Percentiles rank a stretch among this genome's conserved stretches.
Evolutionary conservation across 2,797 vertebrate species (phyloP).

Genomic region (Tiaroga cobitis): DNA sequence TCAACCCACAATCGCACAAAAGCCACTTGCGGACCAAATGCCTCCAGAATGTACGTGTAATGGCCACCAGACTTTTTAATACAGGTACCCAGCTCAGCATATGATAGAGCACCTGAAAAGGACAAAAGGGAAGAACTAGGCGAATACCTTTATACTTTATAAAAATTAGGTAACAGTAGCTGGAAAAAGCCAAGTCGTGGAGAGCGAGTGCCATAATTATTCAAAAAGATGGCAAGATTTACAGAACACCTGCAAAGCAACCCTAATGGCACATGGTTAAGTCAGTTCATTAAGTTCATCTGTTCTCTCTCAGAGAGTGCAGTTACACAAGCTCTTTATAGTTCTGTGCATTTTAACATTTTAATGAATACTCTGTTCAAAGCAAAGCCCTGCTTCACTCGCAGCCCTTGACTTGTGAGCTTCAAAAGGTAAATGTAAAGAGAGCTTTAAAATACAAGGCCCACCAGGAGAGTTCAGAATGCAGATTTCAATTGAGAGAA

Average conservation of each 20-base stretch:
- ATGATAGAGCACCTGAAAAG: conserved; percentile 87
- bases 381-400: conserved; percentile 20
- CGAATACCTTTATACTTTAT: not conserved
- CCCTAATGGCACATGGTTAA: not conserved
- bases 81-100: conserved; percentile 93
- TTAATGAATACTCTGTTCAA: conserved; percentile 12
- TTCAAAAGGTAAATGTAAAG: conserved; percentile 32
- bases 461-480: conserved; percentile 11
- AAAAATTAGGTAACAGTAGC: not conserved
- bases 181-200: not conserved
- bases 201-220: not conserved
- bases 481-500: conserved; percentile 13
- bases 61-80: conserved; percentile 97
- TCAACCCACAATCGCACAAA: conserved; percentile 94
- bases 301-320: conserved; percentile 15
- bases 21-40: conserved; percentile 90
- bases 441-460: conserved; percentile 14
- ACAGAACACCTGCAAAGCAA: conserved; percentile 7
- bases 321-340: conserved; percentile 31
- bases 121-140: not conserved
- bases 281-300: conserved; percentile 17
- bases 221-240: not conserved
- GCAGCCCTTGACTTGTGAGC: conserved; percentile 10
- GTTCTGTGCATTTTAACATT: conserved; percentile 12
- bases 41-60: conserved; percentile 93